A percentile compares a stretch with the other conserved stretches of the same genome.
These are phyloP conservation scores for Melieria omissa DNA, from an alignment of 2,888 invertebrate genomes.

Conservation along the genomic window DNA sequence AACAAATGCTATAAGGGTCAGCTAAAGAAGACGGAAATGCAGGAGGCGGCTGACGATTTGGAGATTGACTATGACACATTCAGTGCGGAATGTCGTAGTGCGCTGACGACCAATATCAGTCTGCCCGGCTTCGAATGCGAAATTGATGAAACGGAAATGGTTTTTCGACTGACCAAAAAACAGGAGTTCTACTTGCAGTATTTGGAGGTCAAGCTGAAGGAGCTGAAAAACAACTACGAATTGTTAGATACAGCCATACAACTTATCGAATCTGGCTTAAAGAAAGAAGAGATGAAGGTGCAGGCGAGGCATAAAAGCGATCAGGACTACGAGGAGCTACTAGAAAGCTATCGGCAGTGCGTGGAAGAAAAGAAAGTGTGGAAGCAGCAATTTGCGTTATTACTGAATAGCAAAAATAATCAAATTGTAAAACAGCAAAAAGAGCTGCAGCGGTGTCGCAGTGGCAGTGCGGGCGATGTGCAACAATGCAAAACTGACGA, in stretches of 20 bases:
- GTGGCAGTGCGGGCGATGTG: neutral
- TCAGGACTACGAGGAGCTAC: too few relatives aligned
- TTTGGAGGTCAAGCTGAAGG: constrained; percentile 12
- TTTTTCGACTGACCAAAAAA: constrained; percentile 11
- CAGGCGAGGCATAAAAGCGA: neutral
- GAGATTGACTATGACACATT: constrained; percentile 13
- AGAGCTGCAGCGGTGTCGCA: neutral
- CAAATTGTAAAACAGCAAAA: constrained; percentile 7
- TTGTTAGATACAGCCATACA: constrained; percentile 17
- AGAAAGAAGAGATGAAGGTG: neutral
- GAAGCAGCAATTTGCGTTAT: constrained; percentile 18
- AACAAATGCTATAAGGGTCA: constrained; percentile 7
- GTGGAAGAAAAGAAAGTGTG: constrained; percentile 14
- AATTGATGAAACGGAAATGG: neutral
- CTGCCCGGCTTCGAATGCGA: constrained; percentile 18
- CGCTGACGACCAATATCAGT: constrained; percentile 8
- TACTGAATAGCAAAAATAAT: constrained; percentile 21
- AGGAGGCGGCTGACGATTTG: constrained; percentile 17
- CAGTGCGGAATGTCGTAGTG: neutral
- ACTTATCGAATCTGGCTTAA: neutral
- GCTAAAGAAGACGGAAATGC: neutral
- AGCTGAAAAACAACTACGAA: constrained; percentile 14
- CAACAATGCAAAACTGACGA: neutral
- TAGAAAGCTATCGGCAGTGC: neutral
- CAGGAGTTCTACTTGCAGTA: constrained; percentile 6